Base-by-base conservation (phyloP, 2,888 invertebrate species). In the Ochropleura plecta region DNA sequence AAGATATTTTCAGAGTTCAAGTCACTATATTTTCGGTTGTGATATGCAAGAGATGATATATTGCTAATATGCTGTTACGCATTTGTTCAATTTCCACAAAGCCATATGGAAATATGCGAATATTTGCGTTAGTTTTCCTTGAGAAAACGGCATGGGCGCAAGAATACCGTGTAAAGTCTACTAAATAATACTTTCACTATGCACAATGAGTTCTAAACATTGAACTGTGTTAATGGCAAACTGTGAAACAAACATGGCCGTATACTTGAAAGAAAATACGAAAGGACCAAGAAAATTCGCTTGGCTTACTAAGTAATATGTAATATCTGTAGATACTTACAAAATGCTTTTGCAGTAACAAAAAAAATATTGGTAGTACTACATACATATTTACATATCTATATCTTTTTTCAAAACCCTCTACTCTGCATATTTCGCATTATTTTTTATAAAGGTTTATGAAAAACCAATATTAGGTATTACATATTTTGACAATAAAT, bases 161-260 rank as follows among this genome's bases (percentile, higher is more conserved):
- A 76, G 48, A 57, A 67, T 73, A 62, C 49, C 49, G 40, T 64
- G 76, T 64, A 84, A 77, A 55, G 20, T 84, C 46, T 42, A 72
- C 77, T 84, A 74, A 83, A 84, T 83, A 77, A 71, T 72, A 74
- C 85, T 86, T 86, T 78, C 86, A 75, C 73, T 74, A 18, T 20
- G 57, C 46, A 77, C 75, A 80, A 80, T 71, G 75, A 71, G 72
- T 79, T 78, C 70, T 70, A 68, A 76, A 85, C 77, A 79, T 46
- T 67, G 65, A 68, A 74, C 70, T 60, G 67, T 76, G 73, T 73
- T 69, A 86, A 73, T 82, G 42, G 42, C 44, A 63, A 66, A 8
- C 71, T 66, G 64, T 65, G 70, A 57, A 53, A 20, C 63, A 76
- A 79, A 78, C 70, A 83, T 60, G 14, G 40, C 14, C 3, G 9